Evolutionary conservation across 2,888 invertebrate species (phyloP), one percentile per base, ranked within the genome.

Genomic region (Heteromurus nitidus): DNA sequence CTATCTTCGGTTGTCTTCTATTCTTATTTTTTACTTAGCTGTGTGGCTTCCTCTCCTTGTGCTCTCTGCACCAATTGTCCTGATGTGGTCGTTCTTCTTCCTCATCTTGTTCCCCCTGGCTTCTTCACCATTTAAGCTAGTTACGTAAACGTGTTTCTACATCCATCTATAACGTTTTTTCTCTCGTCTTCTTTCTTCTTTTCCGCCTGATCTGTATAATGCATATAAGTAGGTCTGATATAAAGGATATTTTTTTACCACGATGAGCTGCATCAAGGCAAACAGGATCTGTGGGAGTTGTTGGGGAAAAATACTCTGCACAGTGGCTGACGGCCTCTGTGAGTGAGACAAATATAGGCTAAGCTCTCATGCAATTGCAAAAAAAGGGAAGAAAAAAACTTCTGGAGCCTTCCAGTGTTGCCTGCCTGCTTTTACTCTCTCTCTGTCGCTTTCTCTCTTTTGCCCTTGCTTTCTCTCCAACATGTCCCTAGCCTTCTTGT

Each of bases 251-350:
- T n/a, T n/a, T n/a, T 30, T 60, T 60, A 22, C 42, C 36, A 64
- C 36, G 42, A 64, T 36, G 50, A 67, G 67, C 50, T 18, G 42
- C 18, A 58, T 55, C 13, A 47, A 64, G 50, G 67, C n/a, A 76
- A 76, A 76, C 77, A 70, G 50, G 64, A 65, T 72, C 70, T 65
- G 64, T 53, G 79, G 79, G 79, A 79, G 70, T 72, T 72, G 79
- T 77, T 76, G 67, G 24, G n/a, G 26, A 67, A 28, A 67, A 67
- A 50, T 67, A 67, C 26, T 67, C 67, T 50, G 22, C 26, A 47
- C 67, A 67, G 28, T 65, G 36, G 47, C 50, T 65, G 74, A 74
- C 64, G 26, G 50, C 50, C 74, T 65, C n/a, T n/a, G 16, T 73
- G 65, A 74, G 74, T 55, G 36, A 74, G 65, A 74, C 65, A 74